Evolutionary conservation across 2,888 invertebrate genomes (phyloP), one percentile per base, ranked within the genome.

Genomic region (Xanthorhoe designata): DNA sequence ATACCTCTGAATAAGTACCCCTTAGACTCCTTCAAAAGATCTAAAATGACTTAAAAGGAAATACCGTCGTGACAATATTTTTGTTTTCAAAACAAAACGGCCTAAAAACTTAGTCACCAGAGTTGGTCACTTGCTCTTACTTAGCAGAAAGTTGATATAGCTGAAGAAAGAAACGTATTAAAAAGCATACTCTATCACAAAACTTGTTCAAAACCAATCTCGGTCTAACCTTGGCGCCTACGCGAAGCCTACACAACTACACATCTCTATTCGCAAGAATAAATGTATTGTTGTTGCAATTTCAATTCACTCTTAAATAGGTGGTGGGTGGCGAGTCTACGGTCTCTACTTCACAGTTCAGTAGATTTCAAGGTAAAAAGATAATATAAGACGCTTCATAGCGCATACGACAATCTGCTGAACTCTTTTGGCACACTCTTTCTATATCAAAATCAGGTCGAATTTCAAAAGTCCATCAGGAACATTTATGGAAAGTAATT

Each of bases 141-240:
- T 24, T 24, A 24, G 32, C 32, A 32, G 32, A 32, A 7, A 32
- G 32, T 13, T 13, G 4, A 0, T 13, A 13, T 2, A 42, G 13
- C 10, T 42, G 10, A 42, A 32, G 45, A n/a, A 17, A 53, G 19
- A 51, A 51, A 42, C 13, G 13, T 42, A 13, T 13, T 13, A 42
- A 42, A 42, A 29, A 60, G 51, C 53, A 55, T 57, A 66, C 53
- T 52, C 6, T 55, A 32, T 29, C 29, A 60, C 17, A n/a, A 32
- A 56, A 52, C 67, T 60, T 42, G 47, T 55, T 56, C 55, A 51
- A 67, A 63, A 54, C 57, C 55, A 56, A 56, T 61, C 55, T 63
- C 42, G 55, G 50, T 18, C 54, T 66, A 70, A 68, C 71, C 71
- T 69, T 68, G 63, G 18, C 66, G 68, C 71, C 72, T 66, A 70